phyloP scores from a whole-genome alignment of 2,888 invertebrate genomes.

The Congeria kusceri region DNA sequence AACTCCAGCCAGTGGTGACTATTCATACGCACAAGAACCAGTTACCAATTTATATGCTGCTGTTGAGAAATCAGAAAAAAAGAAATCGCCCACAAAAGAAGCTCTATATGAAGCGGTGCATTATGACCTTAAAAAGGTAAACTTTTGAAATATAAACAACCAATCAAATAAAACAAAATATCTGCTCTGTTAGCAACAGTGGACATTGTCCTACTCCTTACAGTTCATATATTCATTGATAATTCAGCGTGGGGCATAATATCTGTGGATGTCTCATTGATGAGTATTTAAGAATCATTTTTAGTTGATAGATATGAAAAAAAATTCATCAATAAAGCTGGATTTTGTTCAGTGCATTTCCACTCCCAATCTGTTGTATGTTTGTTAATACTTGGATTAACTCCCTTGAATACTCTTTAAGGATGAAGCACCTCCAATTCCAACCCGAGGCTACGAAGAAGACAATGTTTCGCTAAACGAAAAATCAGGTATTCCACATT shows the following conservation, averaged over 20 bases:
- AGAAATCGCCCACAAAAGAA: constrained; percentile 16
- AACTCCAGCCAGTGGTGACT: constrained; percentile 3
- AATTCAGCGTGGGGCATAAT: too few relatives aligned
- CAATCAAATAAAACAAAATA: too few relatives aligned
- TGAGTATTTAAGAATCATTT: too few relatives aligned
- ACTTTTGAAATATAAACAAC: too few relatives aligned
- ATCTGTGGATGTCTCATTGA: too few relatives aligned
- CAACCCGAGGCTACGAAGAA: constrained; percentile 41
- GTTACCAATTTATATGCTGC: constrained; percentile 20
- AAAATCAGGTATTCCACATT: constrained; percentile 26
- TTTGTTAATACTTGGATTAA: neutral
- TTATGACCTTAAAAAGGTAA: neutral
- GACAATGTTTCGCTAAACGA: constrained; percentile 34
- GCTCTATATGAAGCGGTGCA: constrained; percentile 41
- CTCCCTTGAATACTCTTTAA: constrained; percentile 9
- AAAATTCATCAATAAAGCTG: too few relatives aligned
- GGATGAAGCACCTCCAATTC: constrained; percentile 38
- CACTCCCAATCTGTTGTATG: too few relatives aligned
- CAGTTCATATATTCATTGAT: too few relatives aligned
- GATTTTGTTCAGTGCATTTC: neutral
- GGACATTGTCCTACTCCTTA: too few relatives aligned
- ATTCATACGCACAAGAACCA: constrained; percentile 24
- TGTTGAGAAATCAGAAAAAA: constrained; percentile 19
- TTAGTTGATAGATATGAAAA: too few relatives aligned
- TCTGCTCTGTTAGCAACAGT: too few relatives aligned